A percentile compares a stretch with the other conserved stretches of the same genome.
phyloP scores from a whole-genome alignment of 2,888 invertebrate genomes.

The Antitype chi region DNA sequence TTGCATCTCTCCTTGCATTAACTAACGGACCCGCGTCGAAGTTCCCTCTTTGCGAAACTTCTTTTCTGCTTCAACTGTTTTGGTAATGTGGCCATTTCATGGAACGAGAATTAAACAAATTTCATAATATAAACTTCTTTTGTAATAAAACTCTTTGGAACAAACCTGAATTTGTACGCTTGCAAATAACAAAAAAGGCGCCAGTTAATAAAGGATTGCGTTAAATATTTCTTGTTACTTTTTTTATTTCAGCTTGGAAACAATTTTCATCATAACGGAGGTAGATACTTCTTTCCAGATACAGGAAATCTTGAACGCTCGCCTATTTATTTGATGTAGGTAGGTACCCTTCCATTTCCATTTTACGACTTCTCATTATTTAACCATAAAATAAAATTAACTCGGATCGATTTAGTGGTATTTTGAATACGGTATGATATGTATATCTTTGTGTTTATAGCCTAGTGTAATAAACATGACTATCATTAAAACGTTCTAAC shows the following conservation, averaged over 20 bases:
- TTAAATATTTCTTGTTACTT: constrained; percentile 22
- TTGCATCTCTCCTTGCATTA: constrained; percentile 84
- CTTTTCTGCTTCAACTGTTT: constrained; percentile 67
- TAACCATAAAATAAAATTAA: constrained; percentile 66
- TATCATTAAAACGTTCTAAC: constrained; percentile 58
- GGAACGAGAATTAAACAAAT: constrained; percentile 64
- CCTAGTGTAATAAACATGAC: constrained; percentile 52
- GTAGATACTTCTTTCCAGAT: constrained; percentile 48
- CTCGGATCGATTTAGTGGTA: constrained; percentile 59
- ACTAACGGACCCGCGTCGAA: constrained; percentile 72
- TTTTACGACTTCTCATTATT: constrained; percentile 67
- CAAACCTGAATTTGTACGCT: constrained; percentile 46
- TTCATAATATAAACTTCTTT: constrained; percentile 63
- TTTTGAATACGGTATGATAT: constrained; percentile 45
- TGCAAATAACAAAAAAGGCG: constrained; percentile 27
- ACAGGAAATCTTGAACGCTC: constrained; percentile 52
- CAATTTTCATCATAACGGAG: constrained; percentile 23
- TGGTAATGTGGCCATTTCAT: constrained; percentile 58
- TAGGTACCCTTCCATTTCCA: constrained; percentile 51
- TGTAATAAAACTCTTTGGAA: constrained; percentile 61
- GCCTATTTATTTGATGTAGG: constrained; percentile 52
- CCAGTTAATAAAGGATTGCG: constrained; percentile 28
- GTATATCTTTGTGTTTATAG: constrained; percentile 60
- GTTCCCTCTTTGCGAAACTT: constrained; percentile 69
- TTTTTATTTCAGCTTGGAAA: constrained; percentile 32